Base-by-base conservation (phyloP, 2,113 vertebrate genomes). In the Oreocharis arfaki region DNA sequence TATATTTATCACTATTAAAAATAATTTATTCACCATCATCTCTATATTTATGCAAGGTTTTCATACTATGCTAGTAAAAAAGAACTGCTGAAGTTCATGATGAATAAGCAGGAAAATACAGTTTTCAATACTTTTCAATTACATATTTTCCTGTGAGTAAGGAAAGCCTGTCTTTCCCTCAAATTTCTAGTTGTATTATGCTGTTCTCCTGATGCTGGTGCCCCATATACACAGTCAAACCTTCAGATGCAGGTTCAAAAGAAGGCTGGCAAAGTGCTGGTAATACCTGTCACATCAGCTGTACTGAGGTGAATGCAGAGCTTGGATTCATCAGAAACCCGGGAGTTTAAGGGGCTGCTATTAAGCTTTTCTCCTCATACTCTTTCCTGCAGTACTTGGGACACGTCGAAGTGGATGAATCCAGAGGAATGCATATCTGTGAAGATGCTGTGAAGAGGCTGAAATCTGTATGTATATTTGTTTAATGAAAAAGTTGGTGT, bases 391-490 rank as follows among this genome's bases (percentile, higher is more conserved):
- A 99, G 99, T 99, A 99, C 97, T 93, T 99, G 95, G 99, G 99
- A 37, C 99, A 99, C 8, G 99, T 99, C 5, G 99, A 99, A 98
- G 99, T 99, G 96, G 99, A 99, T 70, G 99, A 99, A 95, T 99
- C 99, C 91, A 98, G 99, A 96, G 99, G 99, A 95, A 99, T 99
- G 99, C 99, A 99, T 98, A 99, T 99, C 98, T 99, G 99, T 94
- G 99, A 99, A 98, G 99, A 99, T 59, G 99, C 99, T 39, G 99
- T 99, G 85, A 99, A 99, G 98, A 99, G 98, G 95, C 97, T 99
- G 90, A 99, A 99, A 98, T 98, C 99, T 98, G 99, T 99, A 99
- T 96, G 99, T 99, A 98, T 93, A 79, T 89, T 92, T 96, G 78
- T 91, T 97, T 76, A 78, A 64, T 93, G 10, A n/a, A 57, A 84